Percentiles rank a stretch among this genome's conserved stretches.
These are phyloP conservation scores for Ophioninae sp. DNA, from an alignment of 2,888 invertebrate genomes.

Conservation along the genomic window DNA sequence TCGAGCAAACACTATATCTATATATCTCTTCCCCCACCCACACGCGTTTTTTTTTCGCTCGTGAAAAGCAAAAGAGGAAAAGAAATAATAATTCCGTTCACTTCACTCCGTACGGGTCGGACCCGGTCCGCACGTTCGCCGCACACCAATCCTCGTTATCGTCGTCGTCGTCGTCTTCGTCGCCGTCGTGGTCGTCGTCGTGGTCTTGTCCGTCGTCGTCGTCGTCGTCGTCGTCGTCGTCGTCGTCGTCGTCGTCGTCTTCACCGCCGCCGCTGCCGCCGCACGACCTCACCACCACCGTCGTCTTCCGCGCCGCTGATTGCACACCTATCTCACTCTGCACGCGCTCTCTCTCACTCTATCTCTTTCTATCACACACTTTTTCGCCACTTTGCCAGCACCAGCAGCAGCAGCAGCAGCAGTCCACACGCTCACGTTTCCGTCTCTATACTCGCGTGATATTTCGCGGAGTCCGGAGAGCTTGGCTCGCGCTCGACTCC, in stretches of 20 bases:
- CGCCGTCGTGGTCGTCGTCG: conserved; percentile 38
- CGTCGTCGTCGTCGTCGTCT: conserved; percentile 39
- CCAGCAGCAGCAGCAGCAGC: conserved; percentile 50
- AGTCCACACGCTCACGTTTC: conserved; percentile 64
- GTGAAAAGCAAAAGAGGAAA: background rate
- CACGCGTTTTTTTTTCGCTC: conserved; percentile 1
- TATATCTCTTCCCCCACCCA: conserved; percentile 34
- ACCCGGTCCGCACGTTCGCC: conserved; percentile 75
- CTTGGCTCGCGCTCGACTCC: conserved; percentile 39
- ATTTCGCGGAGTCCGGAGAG: conserved; percentile 40
- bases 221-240: conserved; percentile 41
- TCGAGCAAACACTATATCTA: conserved; percentile 61
- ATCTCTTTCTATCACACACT: conserved; percentile 39
- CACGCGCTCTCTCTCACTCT: conserved; percentile 19
- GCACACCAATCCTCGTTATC: conserved; percentile 74
- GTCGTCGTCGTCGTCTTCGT: conserved; percentile 64
- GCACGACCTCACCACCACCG: conserved; percentile 55
- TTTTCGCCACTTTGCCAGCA: conserved; percentile 41
- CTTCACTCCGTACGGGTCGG: conserved; percentile 62
- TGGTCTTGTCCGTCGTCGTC: conserved; percentile 39
- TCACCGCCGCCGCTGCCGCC: conserved; percentile 42
- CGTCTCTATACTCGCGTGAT: conserved; percentile 47
- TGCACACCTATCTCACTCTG: conserved; percentile 44
- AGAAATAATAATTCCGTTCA: conserved; percentile 29
- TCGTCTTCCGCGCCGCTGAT: conserved; percentile 51